Conservation (phyloP, 1,140 invertebrate species). For the Cherax destructor region DNA sequence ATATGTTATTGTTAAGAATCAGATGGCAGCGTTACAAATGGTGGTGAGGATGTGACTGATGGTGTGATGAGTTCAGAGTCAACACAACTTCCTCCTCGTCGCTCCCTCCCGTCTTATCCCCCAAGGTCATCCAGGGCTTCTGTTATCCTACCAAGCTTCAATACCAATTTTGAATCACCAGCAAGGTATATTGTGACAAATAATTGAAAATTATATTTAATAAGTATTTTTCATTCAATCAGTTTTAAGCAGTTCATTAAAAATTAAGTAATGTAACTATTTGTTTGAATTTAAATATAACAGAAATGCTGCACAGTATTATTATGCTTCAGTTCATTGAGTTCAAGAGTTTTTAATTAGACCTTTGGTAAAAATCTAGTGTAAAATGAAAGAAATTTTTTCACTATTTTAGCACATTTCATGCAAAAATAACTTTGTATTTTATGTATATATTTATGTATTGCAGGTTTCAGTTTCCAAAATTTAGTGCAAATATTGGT, state of each 20-base stretch:
- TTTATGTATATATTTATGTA: not conserved
- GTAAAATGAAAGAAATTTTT: no score
- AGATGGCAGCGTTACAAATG: constrained; percentile 49
- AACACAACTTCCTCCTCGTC: constrained; percentile 72
- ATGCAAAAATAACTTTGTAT: not conserved
- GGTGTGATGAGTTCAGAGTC: constrained; percentile 72
- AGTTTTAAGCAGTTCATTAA: no score
- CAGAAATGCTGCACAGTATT: no score
- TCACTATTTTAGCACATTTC: not conserved
- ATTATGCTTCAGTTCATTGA: no score
- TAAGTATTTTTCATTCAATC: no score
- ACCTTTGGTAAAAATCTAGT: no score
- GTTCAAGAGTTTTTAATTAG: no score
- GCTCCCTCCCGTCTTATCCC: constrained; percentile 80
- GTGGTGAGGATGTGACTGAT: constrained; percentile 72
- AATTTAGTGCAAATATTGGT: constrained; percentile 39
- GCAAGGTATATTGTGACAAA: constrained; percentile 75
- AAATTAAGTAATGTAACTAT: no score
- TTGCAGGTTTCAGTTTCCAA: constrained; percentile 59
- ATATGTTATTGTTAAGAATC: constrained; percentile 17
- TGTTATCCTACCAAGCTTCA: constrained; percentile 86
- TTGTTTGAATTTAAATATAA: no score
- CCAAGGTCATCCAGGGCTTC: constrained; percentile 84
- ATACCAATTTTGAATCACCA: constrained; percentile 82
- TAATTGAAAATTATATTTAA: no score